Evolutionary conservation across 2,113 vertebrate genomes (phyloP).

Genomic region (Nansenia antarctica): DNA sequence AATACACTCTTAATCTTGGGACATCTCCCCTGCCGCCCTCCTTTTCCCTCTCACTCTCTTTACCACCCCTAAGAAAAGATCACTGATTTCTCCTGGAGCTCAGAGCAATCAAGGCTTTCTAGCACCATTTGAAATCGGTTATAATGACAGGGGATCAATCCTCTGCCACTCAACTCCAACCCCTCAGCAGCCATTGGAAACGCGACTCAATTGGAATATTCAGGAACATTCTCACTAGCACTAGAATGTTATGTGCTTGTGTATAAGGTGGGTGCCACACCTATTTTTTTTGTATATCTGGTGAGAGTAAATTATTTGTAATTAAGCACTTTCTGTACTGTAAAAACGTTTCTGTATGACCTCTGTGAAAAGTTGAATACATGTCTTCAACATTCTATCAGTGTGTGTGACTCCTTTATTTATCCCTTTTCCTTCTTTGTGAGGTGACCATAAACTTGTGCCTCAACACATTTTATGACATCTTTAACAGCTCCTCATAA

Average conservation of each 20-base stretch:
- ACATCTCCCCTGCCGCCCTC: not conserved
- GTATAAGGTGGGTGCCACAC: too few relatives aligned
- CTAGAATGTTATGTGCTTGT: too few relatives aligned
- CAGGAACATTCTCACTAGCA: too few relatives aligned
- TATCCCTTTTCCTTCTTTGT: not conserved
- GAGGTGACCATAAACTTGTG: not conserved
- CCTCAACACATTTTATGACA: not conserved
- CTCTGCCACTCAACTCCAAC: too few relatives aligned
- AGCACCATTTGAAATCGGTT: not conserved
- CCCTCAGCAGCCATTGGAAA: too few relatives aligned
- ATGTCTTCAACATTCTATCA: not conserved
- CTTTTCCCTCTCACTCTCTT: not conserved
- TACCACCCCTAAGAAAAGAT: not conserved
- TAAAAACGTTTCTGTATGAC: not conserved
- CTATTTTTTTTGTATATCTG: too few relatives aligned
- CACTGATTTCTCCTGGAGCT: not conserved
- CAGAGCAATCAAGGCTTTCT: not conserved
- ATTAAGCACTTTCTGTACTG: too few relatives aligned
- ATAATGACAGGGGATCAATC: not conserved
- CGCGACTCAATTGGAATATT: too few relatives aligned
- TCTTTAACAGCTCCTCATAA: not conserved
- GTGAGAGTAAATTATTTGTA: too few relatives aligned
- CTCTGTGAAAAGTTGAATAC: not conserved
- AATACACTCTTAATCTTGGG: not conserved
- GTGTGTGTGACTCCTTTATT: slow-evolving; percentile 1